Evolutionary conservation across 30 jellyfish, hydroid and myxozoan species (phyloP).

Genomic region (Mastigias papua): DNA sequence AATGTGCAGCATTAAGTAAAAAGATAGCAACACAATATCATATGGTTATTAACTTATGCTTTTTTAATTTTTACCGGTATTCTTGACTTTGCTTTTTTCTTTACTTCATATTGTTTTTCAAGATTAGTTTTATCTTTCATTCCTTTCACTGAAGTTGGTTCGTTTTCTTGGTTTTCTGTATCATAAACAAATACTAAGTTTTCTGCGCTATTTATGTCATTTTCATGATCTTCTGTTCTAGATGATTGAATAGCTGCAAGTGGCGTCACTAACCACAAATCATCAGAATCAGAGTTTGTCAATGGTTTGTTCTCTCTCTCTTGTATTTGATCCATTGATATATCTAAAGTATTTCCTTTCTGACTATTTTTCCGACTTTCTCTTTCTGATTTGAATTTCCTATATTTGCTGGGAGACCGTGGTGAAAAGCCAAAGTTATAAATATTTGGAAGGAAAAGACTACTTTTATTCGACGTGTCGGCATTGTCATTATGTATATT

Average conservation of each 20-base stretch:
- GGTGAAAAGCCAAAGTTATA: constrained; percentile 44
- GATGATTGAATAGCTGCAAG: not conserved
- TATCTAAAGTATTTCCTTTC: not conserved
- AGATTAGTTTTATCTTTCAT: not conserved
- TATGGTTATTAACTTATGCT: not conserved
- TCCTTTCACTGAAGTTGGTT: not conserved
- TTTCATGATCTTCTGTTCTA: not conserved
- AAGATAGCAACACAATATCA: too few species aligned
- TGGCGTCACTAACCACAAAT: constrained; percentile 72
- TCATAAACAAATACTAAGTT: not conserved
- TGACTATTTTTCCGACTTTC: constrained; percentile 2
- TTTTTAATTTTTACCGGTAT: constrained; percentile 22
- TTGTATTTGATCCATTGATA: too few species aligned
- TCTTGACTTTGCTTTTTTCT: constrained; percentile 7
- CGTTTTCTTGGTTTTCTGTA: not conserved
- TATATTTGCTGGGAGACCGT: constrained; percentile 50
- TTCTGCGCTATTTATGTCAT: not conserved
- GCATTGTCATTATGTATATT: not conserved
- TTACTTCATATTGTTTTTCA: not conserved
- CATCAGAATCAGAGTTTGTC: constrained; percentile 34
- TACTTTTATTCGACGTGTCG: not conserved
- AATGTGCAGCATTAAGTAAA: too few species aligned
- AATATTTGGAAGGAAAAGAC: not conserved
- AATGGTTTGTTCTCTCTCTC: not conserved
- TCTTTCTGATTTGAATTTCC: constrained; percentile 51